These are phyloP conservation scores for Phthorimaea operculella DNA, from an alignment of 1,140 invertebrate species.

Conservation along the genomic window DNA sequence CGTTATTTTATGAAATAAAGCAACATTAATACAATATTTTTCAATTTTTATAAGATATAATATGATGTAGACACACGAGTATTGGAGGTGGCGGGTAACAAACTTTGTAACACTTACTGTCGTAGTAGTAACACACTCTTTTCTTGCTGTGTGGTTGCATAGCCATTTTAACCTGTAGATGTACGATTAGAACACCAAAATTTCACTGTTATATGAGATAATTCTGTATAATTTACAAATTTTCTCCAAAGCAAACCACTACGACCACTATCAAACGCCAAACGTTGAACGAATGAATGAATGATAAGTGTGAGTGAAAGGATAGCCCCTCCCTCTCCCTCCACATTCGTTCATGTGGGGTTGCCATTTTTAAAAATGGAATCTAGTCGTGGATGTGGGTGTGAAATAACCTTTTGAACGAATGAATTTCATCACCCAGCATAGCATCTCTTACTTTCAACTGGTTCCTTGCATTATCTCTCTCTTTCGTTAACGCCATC, in stretches of 20 bases:
- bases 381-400: no score
- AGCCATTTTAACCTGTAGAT: slow-evolving; percentile 63
- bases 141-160: slow-evolving; percentile 89
- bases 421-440: no score
- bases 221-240: no score
- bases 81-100: slow-evolving; percentile 44
- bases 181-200: slow-evolving; percentile 1
- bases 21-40: not conserved
- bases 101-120: slow-evolving; percentile 84
- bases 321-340: not conserved
- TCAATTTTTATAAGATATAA: no score
- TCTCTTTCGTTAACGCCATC: no score
- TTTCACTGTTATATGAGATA: no score
- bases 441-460: no score
- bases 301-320: slow-evolving; percentile 2
- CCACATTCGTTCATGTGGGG: not conserved
- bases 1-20: not conserved
- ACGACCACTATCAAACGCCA: not conserved
- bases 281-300: slow-evolving; percentile 11
- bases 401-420: no score
- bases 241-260: not conserved
- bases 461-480: no score
- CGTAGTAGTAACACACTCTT: slow-evolving; percentile 98
- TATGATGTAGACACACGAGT: no score
- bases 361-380: no score